A percentile compares a stretch with the other conserved stretches of the same genome.
Evolutionary conservation across 2,113 vertebrate genomes (phyloP).

Genomic region (Dipodomys spectabilis): DNA sequence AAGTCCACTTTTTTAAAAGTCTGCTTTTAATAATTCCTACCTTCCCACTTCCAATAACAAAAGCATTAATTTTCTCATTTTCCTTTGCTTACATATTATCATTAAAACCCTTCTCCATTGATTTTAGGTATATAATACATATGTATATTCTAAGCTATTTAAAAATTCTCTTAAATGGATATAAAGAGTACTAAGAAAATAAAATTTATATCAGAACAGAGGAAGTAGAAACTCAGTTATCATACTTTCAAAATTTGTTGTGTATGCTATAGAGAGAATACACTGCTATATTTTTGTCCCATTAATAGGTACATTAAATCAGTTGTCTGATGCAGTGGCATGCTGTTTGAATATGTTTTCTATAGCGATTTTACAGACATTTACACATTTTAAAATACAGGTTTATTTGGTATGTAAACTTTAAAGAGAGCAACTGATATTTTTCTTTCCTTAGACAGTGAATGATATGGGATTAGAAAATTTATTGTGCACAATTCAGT

Average conservation of each 20-base stretch:
- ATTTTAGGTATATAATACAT: constrained; percentile 10
- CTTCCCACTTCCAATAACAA: background rate
- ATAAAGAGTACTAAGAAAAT: constrained; percentile 10
- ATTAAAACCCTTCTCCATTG: constrained; percentile 47
- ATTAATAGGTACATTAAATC: constrained; percentile 43
- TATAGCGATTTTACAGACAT: background rate
- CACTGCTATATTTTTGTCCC: constrained; percentile 1
- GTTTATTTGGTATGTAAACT: constrained; percentile 4
- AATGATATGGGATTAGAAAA: constrained; percentile 26
- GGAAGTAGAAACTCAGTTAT: background rate
- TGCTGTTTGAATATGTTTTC: constrained; percentile 29
- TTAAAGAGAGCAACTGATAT: background rate
- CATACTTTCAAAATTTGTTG: constrained; percentile 16
- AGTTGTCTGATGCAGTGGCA: constrained; percentile 19
- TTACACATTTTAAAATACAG: constrained; percentile 31
- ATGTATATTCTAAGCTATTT: background rate
- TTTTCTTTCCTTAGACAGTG: constrained; percentile 1
- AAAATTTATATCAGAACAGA: constrained; percentile 35
- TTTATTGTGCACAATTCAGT: constrained; percentile 23
- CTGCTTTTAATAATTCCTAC: constrained; percentile 23
- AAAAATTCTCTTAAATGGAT: background rate
- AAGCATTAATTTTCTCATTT: constrained; percentile 49
- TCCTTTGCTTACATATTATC: constrained; percentile 25
- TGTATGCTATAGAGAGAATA: background rate
- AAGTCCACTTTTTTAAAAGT: background rate